Evolutionary conservation across 2,888 invertebrate species (phyloP).

Genomic region (Philaethria dido): DNA sequence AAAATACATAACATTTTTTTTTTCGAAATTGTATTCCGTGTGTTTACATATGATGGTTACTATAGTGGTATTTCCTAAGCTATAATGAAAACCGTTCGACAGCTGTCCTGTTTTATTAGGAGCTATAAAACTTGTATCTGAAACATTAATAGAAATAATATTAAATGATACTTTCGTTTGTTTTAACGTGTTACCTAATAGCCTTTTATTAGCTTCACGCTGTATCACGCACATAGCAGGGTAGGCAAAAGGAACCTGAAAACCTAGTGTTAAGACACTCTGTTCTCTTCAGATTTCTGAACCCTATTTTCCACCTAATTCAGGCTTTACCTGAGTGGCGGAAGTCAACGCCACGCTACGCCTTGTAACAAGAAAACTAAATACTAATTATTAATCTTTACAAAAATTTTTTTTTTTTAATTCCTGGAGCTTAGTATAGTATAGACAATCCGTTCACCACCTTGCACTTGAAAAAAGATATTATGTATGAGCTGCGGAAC

Average conservation of each 20-base stretch:
- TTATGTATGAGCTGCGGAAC: too few relatives aligned
- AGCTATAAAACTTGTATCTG: conserved; percentile 39
- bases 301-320: not conserved
- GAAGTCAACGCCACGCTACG: not conserved
- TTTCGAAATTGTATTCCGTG: not conserved
- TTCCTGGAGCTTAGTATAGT: too few relatives aligned
- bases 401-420: too few relatives aligned
- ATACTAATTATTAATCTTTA: too few relatives aligned
- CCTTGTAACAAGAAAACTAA: too few relatives aligned
- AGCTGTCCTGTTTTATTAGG: conserved; percentile 42
- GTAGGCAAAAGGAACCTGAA: not conserved
- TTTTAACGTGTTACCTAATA: not conserved
- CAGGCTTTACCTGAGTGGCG: not conserved
- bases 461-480: too few relatives aligned
- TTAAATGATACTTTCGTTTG: not conserved
- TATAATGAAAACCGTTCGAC: conserved; percentile 41
- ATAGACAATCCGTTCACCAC: too few relatives aligned
- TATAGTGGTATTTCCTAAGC: conserved; percentile 28
- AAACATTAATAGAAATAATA: conserved; percentile 31
- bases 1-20: too few relatives aligned
- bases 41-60: conserved; percentile 3
- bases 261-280: not conserved
- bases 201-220: not conserved
- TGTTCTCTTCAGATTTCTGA: too few relatives aligned
- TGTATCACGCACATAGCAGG: not conserved